Conservation (phyloP, 1,140 invertebrate species). For the Tribolium madens region DNA sequence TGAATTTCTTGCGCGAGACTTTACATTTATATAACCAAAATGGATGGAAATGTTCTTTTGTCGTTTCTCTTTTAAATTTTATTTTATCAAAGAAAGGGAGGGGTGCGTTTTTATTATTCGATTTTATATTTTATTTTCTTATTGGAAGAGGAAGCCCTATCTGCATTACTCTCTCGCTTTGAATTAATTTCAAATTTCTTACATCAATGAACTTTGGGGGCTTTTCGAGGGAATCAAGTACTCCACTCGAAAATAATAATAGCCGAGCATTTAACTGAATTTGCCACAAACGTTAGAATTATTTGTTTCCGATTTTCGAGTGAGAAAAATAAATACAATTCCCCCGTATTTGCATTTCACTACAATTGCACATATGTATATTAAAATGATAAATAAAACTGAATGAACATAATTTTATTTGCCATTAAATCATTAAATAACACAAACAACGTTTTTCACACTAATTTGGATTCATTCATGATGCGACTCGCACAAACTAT, state of each 20-base stretch:
- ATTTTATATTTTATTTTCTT: constrained; percentile 55
- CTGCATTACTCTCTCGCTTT: constrained; percentile 41
- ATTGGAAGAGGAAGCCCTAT: constrained; percentile 50
- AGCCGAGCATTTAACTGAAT: constrained; percentile 13
- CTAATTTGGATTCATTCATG: constrained; percentile 40
- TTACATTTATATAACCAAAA: constrained; percentile 61
- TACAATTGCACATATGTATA: constrained; percentile 41
- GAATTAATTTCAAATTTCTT: constrained; percentile 53
- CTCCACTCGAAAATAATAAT: constrained; percentile 22
- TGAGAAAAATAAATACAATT: constrained; percentile 39
- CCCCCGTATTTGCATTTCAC: constrained; percentile 27
- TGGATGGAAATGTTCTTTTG: constrained; percentile 58
- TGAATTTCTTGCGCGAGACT: constrained; percentile 59
- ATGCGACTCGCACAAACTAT: constrained; percentile 18
- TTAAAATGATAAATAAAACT: constrained; percentile 46
- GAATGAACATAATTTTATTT: constrained; percentile 46
- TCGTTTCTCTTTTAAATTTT: constrained; percentile 55
- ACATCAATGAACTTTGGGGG: constrained; percentile 47
- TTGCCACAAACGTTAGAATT: constrained; percentile 20
- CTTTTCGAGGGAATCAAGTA: constrained; percentile 12
- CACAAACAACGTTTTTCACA: constrained; percentile 41
- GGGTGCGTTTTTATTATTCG: constrained; percentile 54
- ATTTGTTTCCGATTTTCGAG: constrained; percentile 33
- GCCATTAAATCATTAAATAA: constrained; percentile 44
- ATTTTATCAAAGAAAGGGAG: constrained; percentile 51